Base-by-base conservation (phyloP, 2,113 vertebrate genomes). In the Corydoras maculifer region DNA sequence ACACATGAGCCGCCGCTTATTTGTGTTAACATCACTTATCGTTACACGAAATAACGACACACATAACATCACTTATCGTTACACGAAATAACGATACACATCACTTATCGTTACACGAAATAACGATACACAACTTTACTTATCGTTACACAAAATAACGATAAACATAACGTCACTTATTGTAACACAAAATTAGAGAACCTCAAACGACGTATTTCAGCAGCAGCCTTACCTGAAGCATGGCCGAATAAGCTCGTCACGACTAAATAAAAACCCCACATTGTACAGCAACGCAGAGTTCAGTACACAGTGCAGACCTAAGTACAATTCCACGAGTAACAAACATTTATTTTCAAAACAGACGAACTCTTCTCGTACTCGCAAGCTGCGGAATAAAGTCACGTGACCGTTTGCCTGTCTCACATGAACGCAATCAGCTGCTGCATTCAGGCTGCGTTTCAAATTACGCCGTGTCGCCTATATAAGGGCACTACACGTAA, bases 221-320 rank as follows among this genome's bases (percentile, higher is more conserved):
- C 5, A 4, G 13, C 4, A 67, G 9, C 9, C 51, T 55, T 67
- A 67, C 65, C 87, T 63, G 15, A 25, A 8, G 58, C 66, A 63
- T 76, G 65, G 49, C 62, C 72, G 65, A 87, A 10, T 60, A 88
- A 11, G 55, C 73, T 68, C 3, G 55, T 75, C 9, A 60, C 75
- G 31, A 75, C 10, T 50, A 15, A 63, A 25, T 25, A 25, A 58
- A 78, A 66, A 55, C 5, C 30, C 75, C 30, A 62, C 85, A 87
- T 87, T 3, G 3, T 77, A 31, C 18, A 55, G 4, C 0, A 8
- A 7, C 0, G 11, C n/a, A 9, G 15, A 43, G 35, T 43, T 43
- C 35, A 4, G 35, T 43, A 5, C 7, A 43, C 7, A 43, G 18
- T 25, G 18, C 18, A 43, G 2, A 5, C 35, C 35, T 4, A 5